Evolutionary conservation across 2,113 vertebrate species (phyloP), one percentile per base, ranked within the genome.

Genomic region (Connochaetes taurinus): DNA sequence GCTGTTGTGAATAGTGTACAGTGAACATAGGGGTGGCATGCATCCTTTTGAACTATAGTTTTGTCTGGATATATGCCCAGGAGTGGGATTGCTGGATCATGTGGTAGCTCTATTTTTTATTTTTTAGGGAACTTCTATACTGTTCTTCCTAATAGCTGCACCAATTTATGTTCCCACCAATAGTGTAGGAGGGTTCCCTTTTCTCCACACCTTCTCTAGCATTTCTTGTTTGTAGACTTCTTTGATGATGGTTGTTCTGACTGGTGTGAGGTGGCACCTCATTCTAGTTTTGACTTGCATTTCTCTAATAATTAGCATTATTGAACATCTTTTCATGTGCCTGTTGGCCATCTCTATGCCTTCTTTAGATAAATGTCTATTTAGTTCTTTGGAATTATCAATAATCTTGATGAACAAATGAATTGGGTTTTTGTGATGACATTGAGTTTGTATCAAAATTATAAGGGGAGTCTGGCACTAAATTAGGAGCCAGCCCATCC

Each of bases 381-480:
- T 81, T 81, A 33, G 45, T 52, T 81, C 78, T 81, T 52, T 53
- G 80, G 80, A 82, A 53, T 53, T 53, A 53, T 53, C n/a, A 53
- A 82, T 82, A 82, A 55, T 57, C 31, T 92, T 45, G 21, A 36
- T 27, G 58, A 93, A 60, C 53, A 95, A 50, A 90, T 17, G 52
- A 76, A 82, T 80, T 45, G 52, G 5, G 31, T 90, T 92, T 91
- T 21, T 67, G 47, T 14, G n/a, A 90, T 86, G 83, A 71, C 36
- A 40, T 62, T 71, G 45, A 58, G 29, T 95, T 33, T 85, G 43
- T 81, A 95, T 96, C 84, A 80, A 67, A 98, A 60, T 94, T 62
- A 83, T 78, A 31, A 52, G 81, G 50, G 52, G 29, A 64, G 10
- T 95, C 89, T 57, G 57, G 82, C 57, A 25, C 15, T 50, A 33